Percentiles rank a stretch among this genome's conserved stretches.
These are phyloP conservation scores for Apis mellifera DNA, from an alignment of 1,140 invertebrate species.

Conservation along the genomic window Amel_HAv3.1 CM009931.2:8610501-8611000, in stretches of 20 bases:
- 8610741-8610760: neutral
- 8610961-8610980: no score
- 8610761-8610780: neutral
- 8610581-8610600: neutral
- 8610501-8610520: neutral
- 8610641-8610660: neutral
- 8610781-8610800: no score
- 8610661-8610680: neutral
- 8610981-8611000: neutral
- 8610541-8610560: neutral
- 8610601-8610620: neutral
- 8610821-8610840: neutral
- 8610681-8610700: neutral
- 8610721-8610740: constrained; percentile 4
- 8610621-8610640: neutral
- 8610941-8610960: neutral
- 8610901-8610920: neutral
- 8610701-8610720: neutral
- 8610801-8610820: constrained; percentile 5
- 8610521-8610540: neutral
- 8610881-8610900: neutral
- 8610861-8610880: neutral
- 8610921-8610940: neutral
- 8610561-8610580: neutral
- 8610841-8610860: neutral